phyloP scores from a whole-genome alignment of 2,888 invertebrate species.

The Hyles lineata region DNA sequence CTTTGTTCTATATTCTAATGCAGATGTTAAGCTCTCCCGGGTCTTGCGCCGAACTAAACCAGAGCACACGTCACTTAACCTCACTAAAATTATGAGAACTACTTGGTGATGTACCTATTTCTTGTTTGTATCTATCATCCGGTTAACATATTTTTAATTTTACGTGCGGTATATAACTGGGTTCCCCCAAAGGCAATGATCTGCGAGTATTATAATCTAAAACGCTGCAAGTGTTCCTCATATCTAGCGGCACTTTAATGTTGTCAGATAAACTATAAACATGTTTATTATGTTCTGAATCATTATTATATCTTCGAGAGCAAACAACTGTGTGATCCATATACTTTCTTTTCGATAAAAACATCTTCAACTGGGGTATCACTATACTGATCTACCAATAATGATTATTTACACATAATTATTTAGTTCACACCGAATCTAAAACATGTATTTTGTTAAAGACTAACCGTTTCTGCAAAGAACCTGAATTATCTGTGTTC shows the following conservation, averaged over 20 bases:
- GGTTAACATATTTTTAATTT: neutral
- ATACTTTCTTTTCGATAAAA: neutral
- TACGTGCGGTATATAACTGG: neutral
- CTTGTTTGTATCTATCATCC: neutral
- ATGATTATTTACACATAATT: too few species aligned
- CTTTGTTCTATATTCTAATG: constrained; percentile 20
- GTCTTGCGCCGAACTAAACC: constrained; percentile 13
- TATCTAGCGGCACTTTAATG: constrained; percentile 8
- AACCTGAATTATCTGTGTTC: neutral
- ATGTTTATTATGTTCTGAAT: neutral
- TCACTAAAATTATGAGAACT: constrained; percentile 21
- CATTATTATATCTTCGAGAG: neutral
- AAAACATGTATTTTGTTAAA: neutral
- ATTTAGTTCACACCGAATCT: too few species aligned
- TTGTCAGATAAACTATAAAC: constrained; percentile 9
- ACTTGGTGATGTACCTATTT: neutral
- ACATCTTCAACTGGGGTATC: too few species aligned
- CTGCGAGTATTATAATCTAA: neutral
- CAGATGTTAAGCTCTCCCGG: neutral
- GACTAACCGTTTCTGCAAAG: neutral
- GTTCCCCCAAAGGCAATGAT: constrained; percentile 4
- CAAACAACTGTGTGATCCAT: neutral
- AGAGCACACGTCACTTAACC: constrained; percentile 29
- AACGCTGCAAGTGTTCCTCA: constrained; percentile 1
- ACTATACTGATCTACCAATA: too few species aligned